Percentiles rank a stretch among this genome's conserved stretches.
Conservation (phyloP, 2,797 vertebrate genomes). For the Paguma larvata region DNA sequence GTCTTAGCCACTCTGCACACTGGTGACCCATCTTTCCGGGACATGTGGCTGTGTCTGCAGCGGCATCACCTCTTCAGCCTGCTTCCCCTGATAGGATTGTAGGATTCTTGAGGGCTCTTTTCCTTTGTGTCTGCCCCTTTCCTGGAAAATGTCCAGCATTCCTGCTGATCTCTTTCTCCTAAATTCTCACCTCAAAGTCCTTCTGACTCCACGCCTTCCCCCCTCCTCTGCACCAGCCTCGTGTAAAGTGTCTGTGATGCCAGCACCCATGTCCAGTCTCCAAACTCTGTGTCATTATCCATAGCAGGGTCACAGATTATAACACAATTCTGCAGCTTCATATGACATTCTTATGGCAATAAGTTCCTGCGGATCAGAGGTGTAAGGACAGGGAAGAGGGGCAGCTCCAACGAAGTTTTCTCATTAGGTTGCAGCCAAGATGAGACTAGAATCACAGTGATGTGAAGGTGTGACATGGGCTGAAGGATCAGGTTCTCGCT, state of each 20-base stretch:
- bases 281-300: too few species aligned
- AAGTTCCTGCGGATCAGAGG: too few species aligned
- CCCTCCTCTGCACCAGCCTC: too few species aligned
- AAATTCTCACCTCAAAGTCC: background rate
- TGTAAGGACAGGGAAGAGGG: too few species aligned
- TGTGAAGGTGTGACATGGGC: background rate
- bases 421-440: background rate
- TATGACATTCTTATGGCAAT: too few species aligned
- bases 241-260: too few species aligned
- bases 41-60: background rate
- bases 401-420: too few species aligned
- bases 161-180: background rate
- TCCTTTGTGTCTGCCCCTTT: background rate
- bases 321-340: too few species aligned
- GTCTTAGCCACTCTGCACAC: background rate
- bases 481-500: background rate
- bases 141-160: background rate
- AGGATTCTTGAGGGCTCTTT: background rate
- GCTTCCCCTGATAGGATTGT: background rate
- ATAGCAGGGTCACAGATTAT: too few species aligned
- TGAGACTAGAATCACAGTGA: background rate
- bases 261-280: too few species aligned
- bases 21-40: background rate
- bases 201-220: too few species aligned
- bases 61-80: rapidly evolving